A percentile compares a stretch with the other conserved stretches of the same genome.
Conservation (phyloP, 2,113 vertebrate species). For the Lonchura striata region DNA sequence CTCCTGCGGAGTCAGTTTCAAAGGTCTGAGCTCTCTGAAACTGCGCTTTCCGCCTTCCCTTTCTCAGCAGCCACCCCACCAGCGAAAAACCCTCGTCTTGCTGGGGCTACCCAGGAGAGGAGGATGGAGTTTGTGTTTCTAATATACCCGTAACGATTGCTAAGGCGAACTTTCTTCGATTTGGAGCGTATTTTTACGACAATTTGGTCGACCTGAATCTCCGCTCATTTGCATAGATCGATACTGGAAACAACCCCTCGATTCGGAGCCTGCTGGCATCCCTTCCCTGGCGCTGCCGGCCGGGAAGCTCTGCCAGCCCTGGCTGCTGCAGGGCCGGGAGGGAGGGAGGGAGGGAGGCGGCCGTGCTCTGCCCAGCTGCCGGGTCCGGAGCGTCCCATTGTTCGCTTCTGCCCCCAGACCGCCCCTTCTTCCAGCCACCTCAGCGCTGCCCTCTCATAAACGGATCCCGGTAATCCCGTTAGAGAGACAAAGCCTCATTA, state of each 20-base stretch:
- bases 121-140: neutral
- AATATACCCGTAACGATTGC: neutral
- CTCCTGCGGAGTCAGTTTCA: conserved; percentile 3
- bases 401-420: neutral
- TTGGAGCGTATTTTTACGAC: conserved; percentile 59
- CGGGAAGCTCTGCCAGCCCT: neutral
- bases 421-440: neutral
- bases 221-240: conserved; percentile 70
- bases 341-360: neutral
- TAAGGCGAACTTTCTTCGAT: conserved; percentile 46
- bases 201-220: conserved; percentile 56
- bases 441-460: neutral
- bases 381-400: neutral
- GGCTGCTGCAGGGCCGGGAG: neutral
- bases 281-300: neutral
- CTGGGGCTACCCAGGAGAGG: neutral
- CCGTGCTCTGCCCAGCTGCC: neutral
- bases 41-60: neutral
- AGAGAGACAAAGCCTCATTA: conserved; percentile 43
- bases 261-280: conserved; percentile 30
- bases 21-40: conserved; percentile 31
- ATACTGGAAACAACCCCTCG: conserved; percentile 66
- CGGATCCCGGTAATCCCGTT: conserved; percentile 42
- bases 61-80: neutral
- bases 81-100: neutral